Conservation (phyloP, 2,888 invertebrate genomes). For the Nemapogon koenigi region DNA sequence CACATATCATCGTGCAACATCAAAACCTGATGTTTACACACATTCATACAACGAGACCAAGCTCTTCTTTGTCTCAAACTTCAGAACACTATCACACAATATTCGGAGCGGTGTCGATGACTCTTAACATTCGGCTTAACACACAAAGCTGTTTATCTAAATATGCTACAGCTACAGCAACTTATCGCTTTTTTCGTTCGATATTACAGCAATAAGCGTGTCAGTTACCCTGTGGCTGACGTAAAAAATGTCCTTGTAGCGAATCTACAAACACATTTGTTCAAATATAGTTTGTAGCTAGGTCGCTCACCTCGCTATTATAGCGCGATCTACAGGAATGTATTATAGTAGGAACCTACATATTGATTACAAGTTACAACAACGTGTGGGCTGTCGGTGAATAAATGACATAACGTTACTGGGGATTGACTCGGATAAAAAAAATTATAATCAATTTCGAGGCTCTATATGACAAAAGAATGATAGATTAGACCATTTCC, state of each 20-base stretch:
- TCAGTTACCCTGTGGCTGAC: constrained; percentile 35
- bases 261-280: constrained; percentile 52
- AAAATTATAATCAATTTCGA: constrained; percentile 11
- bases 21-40: no score
- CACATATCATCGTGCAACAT: no score
- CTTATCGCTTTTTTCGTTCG: constrained; percentile 3
- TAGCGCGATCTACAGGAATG: constrained; percentile 14
- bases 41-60: no score
- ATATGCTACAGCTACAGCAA: no score
- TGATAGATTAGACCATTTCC: no score
- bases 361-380: background rate
- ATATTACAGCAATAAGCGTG: constrained; percentile 9
- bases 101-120: no score
- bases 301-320: constrained; percentile 42
- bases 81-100: no score
- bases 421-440: constrained; percentile 2
- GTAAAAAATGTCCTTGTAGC: constrained; percentile 52
- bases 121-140: no score
- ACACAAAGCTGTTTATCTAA: no score
- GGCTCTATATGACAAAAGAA: constrained; percentile 5
- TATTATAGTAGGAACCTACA: background rate
- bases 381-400: constrained; percentile 1
- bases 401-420: constrained; percentile 11
- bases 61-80: no score
- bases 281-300: constrained; percentile 36